Evolutionary conservation across 53 echinoderm and acorn worm species (phyloP).

Genomic region (Henricia sp.): DNA sequence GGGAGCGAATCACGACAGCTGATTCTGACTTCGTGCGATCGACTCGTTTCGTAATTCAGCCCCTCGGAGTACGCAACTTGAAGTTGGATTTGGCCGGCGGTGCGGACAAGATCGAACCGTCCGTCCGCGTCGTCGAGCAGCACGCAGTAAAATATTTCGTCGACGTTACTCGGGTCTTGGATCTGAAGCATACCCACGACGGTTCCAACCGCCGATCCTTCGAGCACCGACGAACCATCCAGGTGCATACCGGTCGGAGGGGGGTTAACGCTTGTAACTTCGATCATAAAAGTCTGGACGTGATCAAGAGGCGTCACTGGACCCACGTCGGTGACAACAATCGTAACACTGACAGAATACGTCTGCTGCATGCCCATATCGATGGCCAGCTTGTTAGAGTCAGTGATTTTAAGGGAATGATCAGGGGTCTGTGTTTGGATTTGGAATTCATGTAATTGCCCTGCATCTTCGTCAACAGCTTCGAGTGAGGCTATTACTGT

Average conservation of each 20-base stretch:
- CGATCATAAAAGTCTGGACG: conserved; percentile 51
- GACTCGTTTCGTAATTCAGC: conserved; percentile 38
- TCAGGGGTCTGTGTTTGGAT: conserved; percentile 62
- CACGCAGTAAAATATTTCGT: conserved; percentile 51
- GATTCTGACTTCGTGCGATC: conserved; percentile 1
- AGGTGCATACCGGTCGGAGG: conserved; percentile 54
- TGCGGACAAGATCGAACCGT: conserved; percentile 24
- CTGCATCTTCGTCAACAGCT: conserved; percentile 59
- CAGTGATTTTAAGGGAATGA: conserved; percentile 23
- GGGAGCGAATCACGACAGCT: conserved; percentile 64
- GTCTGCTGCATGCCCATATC: conserved; percentile 8
- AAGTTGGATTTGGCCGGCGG: conserved; percentile 32
- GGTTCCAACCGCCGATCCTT: conserved; percentile 44
- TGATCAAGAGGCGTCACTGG: not conserved
- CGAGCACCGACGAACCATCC: conserved; percentile 3
- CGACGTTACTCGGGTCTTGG: conserved; percentile 28
- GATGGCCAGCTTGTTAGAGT: conserved; percentile 42
- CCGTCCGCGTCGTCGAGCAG: conserved; percentile 45
- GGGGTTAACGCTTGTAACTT: conserved; percentile 39
- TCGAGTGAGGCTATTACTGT: conserved; percentile 47
- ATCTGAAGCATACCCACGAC: conserved; percentile 36
- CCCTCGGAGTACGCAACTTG: conserved; percentile 39
- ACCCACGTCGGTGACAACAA: conserved; percentile 39
- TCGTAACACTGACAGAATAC: conserved; percentile 30
- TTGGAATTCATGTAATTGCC: conserved; percentile 44